These are phyloP conservation scores for Drosophila atripex DNA, from an alignment of 2,888 invertebrate genomes.

Conservation along the genomic window DNA sequence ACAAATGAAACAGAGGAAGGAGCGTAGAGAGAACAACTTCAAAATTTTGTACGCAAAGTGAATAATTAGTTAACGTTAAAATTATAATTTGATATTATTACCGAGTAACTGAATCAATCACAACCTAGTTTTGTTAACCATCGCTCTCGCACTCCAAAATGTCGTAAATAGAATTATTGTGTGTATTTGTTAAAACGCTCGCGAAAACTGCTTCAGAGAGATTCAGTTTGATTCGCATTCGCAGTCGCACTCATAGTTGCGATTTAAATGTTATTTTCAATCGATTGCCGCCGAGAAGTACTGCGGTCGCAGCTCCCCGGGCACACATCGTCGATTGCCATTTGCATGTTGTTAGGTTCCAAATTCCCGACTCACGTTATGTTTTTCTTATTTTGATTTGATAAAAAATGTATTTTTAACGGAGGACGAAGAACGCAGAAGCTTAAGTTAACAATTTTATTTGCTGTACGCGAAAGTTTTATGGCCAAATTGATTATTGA, in stretches of 20 bases:
- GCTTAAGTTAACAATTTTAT: slow-evolving; percentile 24
- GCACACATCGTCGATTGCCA: slow-evolving; percentile 37
- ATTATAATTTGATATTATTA: slow-evolving; percentile 51
- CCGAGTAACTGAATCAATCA: slow-evolving; percentile 51
- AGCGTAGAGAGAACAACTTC: slow-evolving; percentile 24
- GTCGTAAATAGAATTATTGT: slow-evolving; percentile 23
- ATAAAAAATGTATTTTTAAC: slow-evolving; percentile 35
- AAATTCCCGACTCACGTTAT: slow-evolving; percentile 30
- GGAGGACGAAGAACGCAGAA: neutral
- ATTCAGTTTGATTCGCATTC: slow-evolving; percentile 6
- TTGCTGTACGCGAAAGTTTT: slow-evolving; percentile 32
- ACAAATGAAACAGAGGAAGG: slow-evolving; percentile 14
- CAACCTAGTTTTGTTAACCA: slow-evolving; percentile 52
- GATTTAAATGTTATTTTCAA: slow-evolving; percentile 32
- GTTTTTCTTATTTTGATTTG: slow-evolving; percentile 30
- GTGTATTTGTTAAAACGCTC: slow-evolving; percentile 32
- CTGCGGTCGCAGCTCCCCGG: slow-evolving; percentile 31
- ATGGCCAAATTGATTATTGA: slow-evolving; percentile 48
- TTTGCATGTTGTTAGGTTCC: slow-evolving; percentile 43
- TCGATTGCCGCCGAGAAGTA: slow-evolving; percentile 23
- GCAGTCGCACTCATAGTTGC: neutral
- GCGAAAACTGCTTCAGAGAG: neutral
- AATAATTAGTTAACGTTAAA: slow-evolving; percentile 56
- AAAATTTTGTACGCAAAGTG: slow-evolving; percentile 31
- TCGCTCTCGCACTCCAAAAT: slow-evolving; percentile 19